phyloP scores from a whole-genome alignment of 2,113 vertebrate species.

The Microtus ochrogaster region DNA sequence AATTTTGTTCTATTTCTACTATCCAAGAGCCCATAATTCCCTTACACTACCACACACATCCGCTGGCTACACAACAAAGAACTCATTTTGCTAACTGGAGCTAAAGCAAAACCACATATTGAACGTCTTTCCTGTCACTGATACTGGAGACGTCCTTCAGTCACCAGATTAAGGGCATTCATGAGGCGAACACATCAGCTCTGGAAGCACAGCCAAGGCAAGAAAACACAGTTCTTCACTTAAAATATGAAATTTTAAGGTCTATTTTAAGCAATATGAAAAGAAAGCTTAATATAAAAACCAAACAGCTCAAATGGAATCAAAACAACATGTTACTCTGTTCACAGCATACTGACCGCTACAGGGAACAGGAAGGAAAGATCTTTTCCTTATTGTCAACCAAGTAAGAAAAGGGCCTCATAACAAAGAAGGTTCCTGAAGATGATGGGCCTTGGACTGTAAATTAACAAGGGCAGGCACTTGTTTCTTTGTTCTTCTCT shows the following conservation, averaged over 20 bases:
- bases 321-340: background rate
- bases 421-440: background rate
- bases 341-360: background rate
- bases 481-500: background rate
- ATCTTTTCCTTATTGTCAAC: background rate
- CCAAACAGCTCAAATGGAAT: slow-evolving; percentile 9
- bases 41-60: slow-evolving; percentile 73
- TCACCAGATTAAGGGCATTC: slow-evolving; percentile 50
- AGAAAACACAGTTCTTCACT: background rate
- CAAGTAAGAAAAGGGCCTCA: background rate
- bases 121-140: slow-evolving; percentile 82
- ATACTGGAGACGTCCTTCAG: slow-evolving; percentile 75
- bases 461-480: background rate
- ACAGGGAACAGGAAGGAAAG: background rate
- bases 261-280: background rate
- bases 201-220: background rate
- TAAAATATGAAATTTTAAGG: background rate
- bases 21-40: slow-evolving; percentile 34
- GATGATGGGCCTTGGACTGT: background rate
- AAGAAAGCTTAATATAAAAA: slow-evolving; percentile 12
- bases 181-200: background rate
- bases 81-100: slow-evolving; percentile 76
- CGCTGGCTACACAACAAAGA: slow-evolving; percentile 70
- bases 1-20: slow-evolving; percentile 60
- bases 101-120: slow-evolving; percentile 82